phyloP scores from a whole-genome alignment of 2,888 invertebrate species.

The Mesorhabditis sp. region DNA sequence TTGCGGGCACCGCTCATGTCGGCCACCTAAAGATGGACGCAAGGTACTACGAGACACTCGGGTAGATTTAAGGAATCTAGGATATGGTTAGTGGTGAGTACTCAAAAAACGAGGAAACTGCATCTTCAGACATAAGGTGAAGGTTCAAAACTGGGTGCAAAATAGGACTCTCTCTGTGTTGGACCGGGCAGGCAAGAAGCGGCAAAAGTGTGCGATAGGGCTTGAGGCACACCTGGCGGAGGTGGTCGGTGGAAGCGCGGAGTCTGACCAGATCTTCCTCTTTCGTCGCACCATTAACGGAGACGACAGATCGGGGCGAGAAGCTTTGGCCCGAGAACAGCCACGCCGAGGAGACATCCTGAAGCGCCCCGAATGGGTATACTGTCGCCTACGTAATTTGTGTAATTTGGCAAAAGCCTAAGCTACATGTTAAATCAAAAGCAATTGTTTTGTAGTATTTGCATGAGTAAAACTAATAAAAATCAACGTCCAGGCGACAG shows the following conservation, averaged over 20 bases:
- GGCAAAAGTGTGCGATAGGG: too few relatives aligned
- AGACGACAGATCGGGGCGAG: constrained; percentile 56
- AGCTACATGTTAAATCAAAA: neutral
- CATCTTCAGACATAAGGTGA: too few relatives aligned
- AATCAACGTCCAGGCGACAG: too few relatives aligned
- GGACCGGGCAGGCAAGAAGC: too few relatives aligned
- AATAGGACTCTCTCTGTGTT: too few relatives aligned
- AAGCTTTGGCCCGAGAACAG: constrained; percentile 51
- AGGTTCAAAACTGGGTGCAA: too few relatives aligned
- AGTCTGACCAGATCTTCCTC: constrained; percentile 17
- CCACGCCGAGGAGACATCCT: constrained; percentile 56
- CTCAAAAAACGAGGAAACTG: too few relatives aligned
- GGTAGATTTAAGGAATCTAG: too few relatives aligned
- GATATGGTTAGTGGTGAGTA: too few relatives aligned
- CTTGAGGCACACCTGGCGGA: constrained; percentile 4
- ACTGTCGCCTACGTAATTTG: neutral
- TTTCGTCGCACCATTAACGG: constrained; percentile 50
- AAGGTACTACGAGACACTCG: neutral
- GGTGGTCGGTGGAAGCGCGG: neutral
- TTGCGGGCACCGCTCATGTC: constrained; percentile 3
- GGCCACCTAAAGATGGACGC: neutral
- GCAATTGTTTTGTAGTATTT: neutral
- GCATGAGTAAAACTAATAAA: neutral
- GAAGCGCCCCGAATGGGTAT: constrained; percentile 15
- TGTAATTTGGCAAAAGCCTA: neutral